Percentiles rank a stretch among this genome's conserved stretches.
Evolutionary conservation across 2,888 invertebrate genomes (phyloP).

Genomic region (Fabriciana adippe): DNA sequence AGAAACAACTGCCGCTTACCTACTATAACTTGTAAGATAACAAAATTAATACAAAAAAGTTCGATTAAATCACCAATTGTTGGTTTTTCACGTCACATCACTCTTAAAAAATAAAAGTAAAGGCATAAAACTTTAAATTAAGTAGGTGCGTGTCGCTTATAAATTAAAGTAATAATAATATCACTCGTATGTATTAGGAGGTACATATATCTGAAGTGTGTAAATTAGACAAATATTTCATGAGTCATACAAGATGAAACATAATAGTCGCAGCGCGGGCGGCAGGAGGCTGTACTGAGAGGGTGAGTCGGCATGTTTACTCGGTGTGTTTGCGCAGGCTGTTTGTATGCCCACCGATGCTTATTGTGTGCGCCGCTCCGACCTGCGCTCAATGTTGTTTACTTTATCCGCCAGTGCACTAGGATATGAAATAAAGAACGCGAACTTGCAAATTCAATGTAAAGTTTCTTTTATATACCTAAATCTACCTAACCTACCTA

Average conservation of each 20-base stretch:
- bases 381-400: conserved; percentile 35
- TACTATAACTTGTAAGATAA: too few relatives aligned
- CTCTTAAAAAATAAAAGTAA: too few relatives aligned
- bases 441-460: conserved; percentile 8
- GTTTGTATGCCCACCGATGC: conserved; percentile 58
- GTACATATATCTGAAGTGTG: conserved; percentile 23
- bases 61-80: too few relatives aligned
- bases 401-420: conserved; percentile 36
- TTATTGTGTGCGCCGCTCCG: conserved; percentile 54
- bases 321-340: conserved; percentile 55
- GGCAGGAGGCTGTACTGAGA: conserved; percentile 30
- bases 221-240: conserved; percentile 44
- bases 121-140: too few relatives aligned
- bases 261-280: conserved; percentile 32
- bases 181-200: too few relatives aligned
- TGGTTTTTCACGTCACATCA: too few relatives aligned
- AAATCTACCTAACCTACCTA: not conserved
- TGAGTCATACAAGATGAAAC: conserved; percentile 29
- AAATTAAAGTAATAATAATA: too few relatives aligned
- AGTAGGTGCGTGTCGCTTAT: too few relatives aligned
- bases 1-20: too few relatives aligned
- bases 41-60: too few relatives aligned
- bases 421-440: conserved; percentile 37
- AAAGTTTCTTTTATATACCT: not conserved
- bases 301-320: conserved; percentile 49